These are phyloP conservation scores for Catostylus mosaicus DNA, from an alignment of 30 jellyfish, hydroid and myxozoan species.

Conservation along the genomic window DNA sequence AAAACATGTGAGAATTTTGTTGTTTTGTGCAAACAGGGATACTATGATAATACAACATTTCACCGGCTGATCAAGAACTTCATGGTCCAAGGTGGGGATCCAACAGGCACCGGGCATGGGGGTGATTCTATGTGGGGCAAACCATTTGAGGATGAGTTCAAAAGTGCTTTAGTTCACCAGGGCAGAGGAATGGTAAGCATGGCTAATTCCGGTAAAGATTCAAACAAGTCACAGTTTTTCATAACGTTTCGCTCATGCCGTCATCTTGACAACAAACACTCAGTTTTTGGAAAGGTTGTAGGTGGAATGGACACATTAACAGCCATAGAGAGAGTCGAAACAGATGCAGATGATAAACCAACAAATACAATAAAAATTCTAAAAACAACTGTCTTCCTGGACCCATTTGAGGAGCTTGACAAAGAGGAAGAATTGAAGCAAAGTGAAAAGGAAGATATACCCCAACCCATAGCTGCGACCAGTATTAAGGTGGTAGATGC, in stretches of 20 bases:
- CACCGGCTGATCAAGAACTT: slow-evolving; percentile 92
- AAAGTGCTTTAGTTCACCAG: slow-evolving; percentile 79
- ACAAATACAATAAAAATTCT: slow-evolving; percentile 57
- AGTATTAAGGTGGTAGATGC: neutral
- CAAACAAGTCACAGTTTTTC: slow-evolving; percentile 96
- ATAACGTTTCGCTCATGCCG: slow-evolving; percentile 94
- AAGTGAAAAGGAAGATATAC: slow-evolving; percentile 18
- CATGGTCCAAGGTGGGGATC: slow-evolving; percentile 99
- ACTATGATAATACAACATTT: slow-evolving; percentile 86
- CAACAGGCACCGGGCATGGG: slow-evolving; percentile 97
- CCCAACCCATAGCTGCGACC: neutral
- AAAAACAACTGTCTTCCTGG: slow-evolving; percentile 74
- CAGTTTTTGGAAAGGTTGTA: slow-evolving; percentile 96
- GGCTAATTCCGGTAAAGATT: slow-evolving; percentile 97
- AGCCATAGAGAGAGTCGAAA: slow-evolving; percentile 70
- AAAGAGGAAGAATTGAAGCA: slow-evolving; percentile 56
- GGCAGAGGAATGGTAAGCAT: slow-evolving; percentile 98
- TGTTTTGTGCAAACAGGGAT: slow-evolving; percentile 68
- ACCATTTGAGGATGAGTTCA: slow-evolving; percentile 93
- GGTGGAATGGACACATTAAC: slow-evolving; percentile 92
- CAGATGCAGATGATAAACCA: slow-evolving; percentile 82
- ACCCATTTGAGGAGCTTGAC: slow-evolving; percentile 97
- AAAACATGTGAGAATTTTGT: slow-evolving; percentile 96
- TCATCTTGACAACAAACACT: slow-evolving; percentile 88
- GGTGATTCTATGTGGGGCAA: slow-evolving; percentile 96